These are phyloP conservation scores for Heterodera filipjevi DNA, from an alignment of 2,888 invertebrate species.

Conservation along the genomic window DNA sequence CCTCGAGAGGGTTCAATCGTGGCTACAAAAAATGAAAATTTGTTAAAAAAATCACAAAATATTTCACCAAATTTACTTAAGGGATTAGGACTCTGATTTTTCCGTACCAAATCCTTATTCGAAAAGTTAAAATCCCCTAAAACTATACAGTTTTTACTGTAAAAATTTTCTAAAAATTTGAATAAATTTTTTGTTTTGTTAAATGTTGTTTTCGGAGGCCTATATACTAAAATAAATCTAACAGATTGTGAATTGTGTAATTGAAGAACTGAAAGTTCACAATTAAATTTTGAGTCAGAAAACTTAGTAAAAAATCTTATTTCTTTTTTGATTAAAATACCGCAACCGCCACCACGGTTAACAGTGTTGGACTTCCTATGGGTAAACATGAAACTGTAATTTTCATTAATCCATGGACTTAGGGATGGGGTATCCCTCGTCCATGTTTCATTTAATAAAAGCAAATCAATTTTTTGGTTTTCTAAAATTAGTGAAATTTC, in stretches of 20 bases:
- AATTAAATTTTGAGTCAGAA: not conserved
- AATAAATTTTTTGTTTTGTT: too few relatives aligned
- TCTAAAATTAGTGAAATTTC: not conserved
- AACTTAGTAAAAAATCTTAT: not conserved
- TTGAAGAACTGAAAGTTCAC: not conserved
- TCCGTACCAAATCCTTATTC: too few relatives aligned
- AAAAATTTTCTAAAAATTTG: not conserved
- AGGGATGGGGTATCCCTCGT: not conserved
- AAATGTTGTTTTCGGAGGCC: too few relatives aligned
- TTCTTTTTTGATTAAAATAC: not conserved
- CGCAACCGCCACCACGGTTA: too few relatives aligned
- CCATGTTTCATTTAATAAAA: not conserved
- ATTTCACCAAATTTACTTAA: too few relatives aligned
- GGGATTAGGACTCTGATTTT: too few relatives aligned
- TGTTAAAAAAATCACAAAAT: too few relatives aligned
- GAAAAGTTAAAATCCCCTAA: too few relatives aligned
- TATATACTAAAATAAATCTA: too few relatives aligned
- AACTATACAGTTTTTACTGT: too few relatives aligned
- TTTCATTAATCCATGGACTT: not conserved
- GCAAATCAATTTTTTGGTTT: not conserved
- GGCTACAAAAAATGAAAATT: too few relatives aligned
- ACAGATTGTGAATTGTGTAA: not conserved
- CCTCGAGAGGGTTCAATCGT: too few relatives aligned
- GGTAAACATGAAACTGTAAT: not conserved
- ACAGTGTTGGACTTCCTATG: not conserved